phyloP scores from a whole-genome alignment of 1,140 invertebrate species.

The Drosophila nebulosa region DNA sequence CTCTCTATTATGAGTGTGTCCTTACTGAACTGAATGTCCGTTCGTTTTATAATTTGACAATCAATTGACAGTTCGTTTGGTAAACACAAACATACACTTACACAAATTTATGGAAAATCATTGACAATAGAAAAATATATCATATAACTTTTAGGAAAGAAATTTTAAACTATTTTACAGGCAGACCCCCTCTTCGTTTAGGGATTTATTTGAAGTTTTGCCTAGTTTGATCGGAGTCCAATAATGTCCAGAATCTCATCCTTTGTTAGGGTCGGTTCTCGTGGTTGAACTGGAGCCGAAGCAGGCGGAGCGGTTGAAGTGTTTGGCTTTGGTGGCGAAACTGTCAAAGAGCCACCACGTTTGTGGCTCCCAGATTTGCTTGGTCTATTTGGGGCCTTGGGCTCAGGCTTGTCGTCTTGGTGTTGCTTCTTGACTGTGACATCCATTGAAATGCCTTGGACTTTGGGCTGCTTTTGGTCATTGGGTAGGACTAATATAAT shows the following conservation, averaged over 20 bases:
- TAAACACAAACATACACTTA: slow-evolving; percentile 44
- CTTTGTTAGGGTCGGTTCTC: slow-evolving; percentile 38
- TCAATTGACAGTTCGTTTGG: slow-evolving; percentile 76
- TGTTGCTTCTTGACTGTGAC: slow-evolving; percentile 41
- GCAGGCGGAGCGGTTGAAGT: background rate
- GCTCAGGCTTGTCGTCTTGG: background rate
- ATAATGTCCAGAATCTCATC: slow-evolving; percentile 53
- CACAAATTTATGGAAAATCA: slow-evolving; percentile 62
- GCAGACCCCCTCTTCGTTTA: background rate
- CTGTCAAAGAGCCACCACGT: no score
- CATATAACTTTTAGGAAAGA: slow-evolving; percentile 62
- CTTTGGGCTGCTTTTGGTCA: background rate
- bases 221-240: slow-evolving; percentile 13
- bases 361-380: no score
- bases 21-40: slow-evolving; percentile 31
- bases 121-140: slow-evolving; percentile 67
- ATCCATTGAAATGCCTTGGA: background rate
- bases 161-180: slow-evolving; percentile 16
- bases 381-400: background rate
- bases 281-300: background rate
- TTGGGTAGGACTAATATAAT: background rate
- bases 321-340: background rate
- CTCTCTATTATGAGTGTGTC: slow-evolving; percentile 4
- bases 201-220: background rate
- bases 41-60: slow-evolving; percentile 76